Base-by-base conservation (phyloP, 2,888 invertebrate genomes). In the Lissonota sp. region DNA sequence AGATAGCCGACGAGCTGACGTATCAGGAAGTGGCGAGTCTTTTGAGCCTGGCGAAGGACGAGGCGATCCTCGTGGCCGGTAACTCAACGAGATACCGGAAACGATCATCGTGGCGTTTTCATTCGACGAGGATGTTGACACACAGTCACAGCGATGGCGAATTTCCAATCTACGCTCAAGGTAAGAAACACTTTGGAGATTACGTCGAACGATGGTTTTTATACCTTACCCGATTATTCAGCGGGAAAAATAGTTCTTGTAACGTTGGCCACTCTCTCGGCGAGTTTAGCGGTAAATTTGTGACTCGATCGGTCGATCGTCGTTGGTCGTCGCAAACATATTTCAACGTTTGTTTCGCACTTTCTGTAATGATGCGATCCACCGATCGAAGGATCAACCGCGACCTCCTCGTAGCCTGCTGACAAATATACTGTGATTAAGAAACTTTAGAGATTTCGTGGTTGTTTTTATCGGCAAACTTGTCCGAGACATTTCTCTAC, bases 101-200 rank as follows among this genome's bases (percentile, higher is more conserved):
- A 76, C 85, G 86, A 69, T 86, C 87, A 72, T 83, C 89, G 83
- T 90, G 91, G 90, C 89, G 89, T 73, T 90, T 88, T 76, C 87
- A 90, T 60, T 88, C 90, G 46, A 84, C 89, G 79, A 91, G 90
- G 92, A 96, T 97, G 95, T 94, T 97, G 92, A 97, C 96, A 86
- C 97, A 97, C 94, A 97, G 97, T 92, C 96, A 96, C 93, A 97
- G 97, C 93, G 97, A 97, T 92, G 96, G 97, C 90, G 97, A 97
- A 93, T 97, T 97, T 93, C 97, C 97, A 90, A 95, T 96, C 93
- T 96, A 96, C 93, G 94, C 95, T 88, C 95, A 95, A 96, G 96
- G 96, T 97, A 94, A 91, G 87, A 40, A 16, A 5, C 6, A 6
- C 4, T 49, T 46, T 26, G 26, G 10, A 6, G 44, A n/a, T 37